These are phyloP conservation scores for Cichladusa arquata DNA, from an alignment of 2,113 vertebrate genomes.

Conservation along the genomic window DNA sequence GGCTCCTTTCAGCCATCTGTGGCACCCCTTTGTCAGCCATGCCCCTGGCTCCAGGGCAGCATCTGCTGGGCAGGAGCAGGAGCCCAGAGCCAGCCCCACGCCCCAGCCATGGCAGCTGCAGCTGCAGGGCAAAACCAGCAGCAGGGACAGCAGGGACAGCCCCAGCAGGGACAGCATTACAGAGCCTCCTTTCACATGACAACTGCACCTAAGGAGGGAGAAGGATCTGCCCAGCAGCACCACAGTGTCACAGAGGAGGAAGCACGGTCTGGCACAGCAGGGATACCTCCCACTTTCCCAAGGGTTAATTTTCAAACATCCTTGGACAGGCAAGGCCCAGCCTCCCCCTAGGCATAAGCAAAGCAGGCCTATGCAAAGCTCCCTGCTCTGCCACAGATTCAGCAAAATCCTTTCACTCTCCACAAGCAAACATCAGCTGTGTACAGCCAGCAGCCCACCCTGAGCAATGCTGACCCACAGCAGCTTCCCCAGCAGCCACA, in stretches of 20 bases:
- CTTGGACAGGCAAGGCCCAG: neutral
- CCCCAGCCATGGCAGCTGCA: neutral
- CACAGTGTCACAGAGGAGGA: accelerated
- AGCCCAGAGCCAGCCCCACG: neutral
- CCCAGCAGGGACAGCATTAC: neutral
- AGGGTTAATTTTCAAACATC: neutral
- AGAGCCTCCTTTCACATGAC: neutral
- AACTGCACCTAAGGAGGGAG: neutral
- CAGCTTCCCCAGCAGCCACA: neutral
- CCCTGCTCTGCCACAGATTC: neutral
- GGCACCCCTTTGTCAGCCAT: neutral
- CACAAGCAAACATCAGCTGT: neutral
- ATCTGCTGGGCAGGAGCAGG: neutral
- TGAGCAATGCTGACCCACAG: neutral
- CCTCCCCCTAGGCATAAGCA: neutral
- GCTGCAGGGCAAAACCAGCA: neutral
- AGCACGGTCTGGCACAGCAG: neutral
- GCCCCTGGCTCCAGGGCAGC: neutral
- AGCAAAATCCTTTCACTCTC: neutral
- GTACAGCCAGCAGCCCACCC: neutral
- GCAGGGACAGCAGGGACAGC: neutral
- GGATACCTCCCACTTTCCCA: neutral
- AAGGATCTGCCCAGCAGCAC: neutral
- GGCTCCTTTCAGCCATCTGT: slow-evolving; percentile 25
- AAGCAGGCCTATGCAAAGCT: neutral